phyloP scores from a whole-genome alignment of 2,113 vertebrate species.

The Pelecanus crispus region DNA sequence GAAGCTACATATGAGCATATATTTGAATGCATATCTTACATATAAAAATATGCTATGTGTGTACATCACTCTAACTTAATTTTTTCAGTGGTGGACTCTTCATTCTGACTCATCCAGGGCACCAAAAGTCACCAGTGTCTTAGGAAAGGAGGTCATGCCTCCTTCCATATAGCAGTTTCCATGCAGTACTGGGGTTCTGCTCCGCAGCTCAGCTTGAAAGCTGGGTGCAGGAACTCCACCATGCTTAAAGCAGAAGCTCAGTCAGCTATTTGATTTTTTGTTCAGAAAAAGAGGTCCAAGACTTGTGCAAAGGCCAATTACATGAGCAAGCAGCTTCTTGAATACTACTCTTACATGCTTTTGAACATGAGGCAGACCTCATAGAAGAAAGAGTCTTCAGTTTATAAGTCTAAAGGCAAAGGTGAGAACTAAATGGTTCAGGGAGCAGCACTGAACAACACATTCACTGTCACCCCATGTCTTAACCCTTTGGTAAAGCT shows the following conservation, averaged over 20 bases:
- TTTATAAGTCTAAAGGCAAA: not conserved
- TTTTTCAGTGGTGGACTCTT: not conserved
- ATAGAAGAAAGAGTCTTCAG: not conserved
- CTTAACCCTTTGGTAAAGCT: not conserved
- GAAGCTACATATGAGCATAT: not conserved
- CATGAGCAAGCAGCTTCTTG: not conserved
- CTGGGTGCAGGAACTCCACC: not conserved
- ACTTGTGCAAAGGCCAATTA: not conserved
- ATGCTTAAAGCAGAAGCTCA: not conserved
- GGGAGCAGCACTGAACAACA: not conserved
- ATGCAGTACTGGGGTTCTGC: not conserved
- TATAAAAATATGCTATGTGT: not conserved
- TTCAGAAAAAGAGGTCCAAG: not conserved
- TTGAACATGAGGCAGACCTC: not conserved
- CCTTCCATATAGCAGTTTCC: not conserved
- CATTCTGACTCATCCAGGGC: not conserved
- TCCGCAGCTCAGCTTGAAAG: not conserved
- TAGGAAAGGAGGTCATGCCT: not conserved
- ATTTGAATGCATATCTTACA: not conserved
- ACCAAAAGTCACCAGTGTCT: not conserved
- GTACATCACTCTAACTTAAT: not conserved
- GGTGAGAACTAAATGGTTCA: not conserved
- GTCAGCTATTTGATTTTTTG: not conserved
- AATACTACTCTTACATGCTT: not conserved
- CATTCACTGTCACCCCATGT: not conserved